Evolutionary conservation across 2,113 vertebrate genomes (phyloP), one percentile per base, ranked within the genome.

Genomic region (Anguilla japonica): DNA sequence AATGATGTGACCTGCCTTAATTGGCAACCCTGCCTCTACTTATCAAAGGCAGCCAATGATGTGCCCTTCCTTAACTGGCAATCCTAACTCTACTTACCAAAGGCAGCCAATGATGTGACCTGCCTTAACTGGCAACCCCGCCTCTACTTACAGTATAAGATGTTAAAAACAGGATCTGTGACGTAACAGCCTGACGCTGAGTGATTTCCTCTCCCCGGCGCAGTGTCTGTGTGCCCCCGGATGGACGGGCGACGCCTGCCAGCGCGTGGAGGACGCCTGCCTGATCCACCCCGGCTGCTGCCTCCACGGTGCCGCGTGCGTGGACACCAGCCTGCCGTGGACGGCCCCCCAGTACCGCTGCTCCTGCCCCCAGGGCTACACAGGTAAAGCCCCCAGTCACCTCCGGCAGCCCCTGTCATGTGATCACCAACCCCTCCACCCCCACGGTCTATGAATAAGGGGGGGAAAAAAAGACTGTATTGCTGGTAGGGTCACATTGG

Each of bases 181-280:
- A 34, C 1, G 34, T 34, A 0, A 20, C 22, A 22, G 41, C 40
- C 39, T n/a, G 53, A 4, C 53, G 14, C 26, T 34, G 11, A 40
- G 43, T 75, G 43, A 81, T 80, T 1, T 53, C 80, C 89, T 13
- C 87, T 83, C 79, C 18, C 40, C 87, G 56, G 15, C 3, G 8
- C 90, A 97, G 96, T 96, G 96, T 81, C 86, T 96, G 88, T 97
- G 96, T 85, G 90, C 90, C 79, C 93, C 92, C 29, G 94, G 94
- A 46, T 96, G 92, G 95, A 95, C 89, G 7, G 96, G 92, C 86
- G 91, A 96, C 90, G 92, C 95, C 43, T 97, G 95, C 90, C 95
- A 95, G 20, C 92, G 94, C 90, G 92, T 93, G 81, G 93, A 93
- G 82, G 93, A 96, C 81, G 89, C 95, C 83, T 96, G 95, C 85